Evolutionary conservation across 2,797 vertebrate species (phyloP).

Genomic region (Sebastes matsubarae): DNA sequence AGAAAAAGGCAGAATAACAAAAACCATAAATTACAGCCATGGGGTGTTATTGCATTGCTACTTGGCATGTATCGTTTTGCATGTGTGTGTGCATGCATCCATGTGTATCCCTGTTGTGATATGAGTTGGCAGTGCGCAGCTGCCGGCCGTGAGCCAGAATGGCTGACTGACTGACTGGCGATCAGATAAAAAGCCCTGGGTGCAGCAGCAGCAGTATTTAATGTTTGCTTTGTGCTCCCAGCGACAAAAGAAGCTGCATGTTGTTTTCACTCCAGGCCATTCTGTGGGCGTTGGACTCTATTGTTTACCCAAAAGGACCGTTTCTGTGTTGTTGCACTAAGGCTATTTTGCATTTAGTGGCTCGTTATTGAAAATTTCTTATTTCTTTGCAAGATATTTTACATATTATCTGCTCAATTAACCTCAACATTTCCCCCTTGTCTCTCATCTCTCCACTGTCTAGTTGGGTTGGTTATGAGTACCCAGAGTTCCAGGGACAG

Average conservation of each 20-base stretch:
- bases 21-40: slow-evolving; percentile 32
- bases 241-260: slow-evolving; percentile 63
- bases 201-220: slow-evolving; percentile 60
- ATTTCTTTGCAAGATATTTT: not conserved
- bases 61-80: slow-evolving; percentile 33
- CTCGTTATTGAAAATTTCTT: not conserved
- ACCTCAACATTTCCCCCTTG: not conserved
- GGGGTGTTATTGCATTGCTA: slow-evolving; percentile 39
- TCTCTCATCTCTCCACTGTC: not conserved
- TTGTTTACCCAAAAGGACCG: slow-evolving; percentile 36
- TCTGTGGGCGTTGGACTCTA: slow-evolving; percentile 19
- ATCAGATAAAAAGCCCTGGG: slow-evolving; percentile 75
- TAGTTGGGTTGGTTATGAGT: slow-evolving; percentile 95
- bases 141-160: slow-evolving; percentile 59
- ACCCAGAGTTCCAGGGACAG: slow-evolving; percentile 97
- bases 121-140: slow-evolving; percentile 71
- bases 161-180: slow-evolving; percentile 68
- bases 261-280: slow-evolving; percentile 29
- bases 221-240: slow-evolving; percentile 79
- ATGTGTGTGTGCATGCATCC: slow-evolving; percentile 51
- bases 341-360: not conserved
- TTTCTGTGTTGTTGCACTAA: not conserved
- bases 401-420: not conserved
- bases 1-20: slow-evolving; percentile 1
- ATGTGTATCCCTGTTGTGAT: slow-evolving; percentile 63